Evolutionary conservation across 2,113 vertebrate genomes (phyloP).

Genomic region (Psophia crepitans): DNA sequence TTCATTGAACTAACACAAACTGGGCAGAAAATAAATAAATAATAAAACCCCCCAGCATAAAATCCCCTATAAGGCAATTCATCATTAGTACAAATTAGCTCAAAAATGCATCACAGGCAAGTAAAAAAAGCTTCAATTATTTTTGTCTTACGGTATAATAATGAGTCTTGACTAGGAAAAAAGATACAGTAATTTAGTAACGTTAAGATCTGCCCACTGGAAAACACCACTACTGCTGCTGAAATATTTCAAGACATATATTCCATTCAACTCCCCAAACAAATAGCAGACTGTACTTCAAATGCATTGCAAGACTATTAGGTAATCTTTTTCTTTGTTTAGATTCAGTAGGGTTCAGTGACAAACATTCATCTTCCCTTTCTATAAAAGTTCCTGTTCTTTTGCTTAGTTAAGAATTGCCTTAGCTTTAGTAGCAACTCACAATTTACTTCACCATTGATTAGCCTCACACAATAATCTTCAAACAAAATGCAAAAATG

Average conservation of each 20-base stretch:
- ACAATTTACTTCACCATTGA: background rate
- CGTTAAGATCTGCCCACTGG: conserved; percentile 66
- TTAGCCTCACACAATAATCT: conserved; percentile 34
- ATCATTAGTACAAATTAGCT: conserved; percentile 64
- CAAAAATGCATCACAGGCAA: conserved; percentile 61
- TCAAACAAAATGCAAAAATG: conserved; percentile 47
- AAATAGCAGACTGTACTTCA: conserved; percentile 85
- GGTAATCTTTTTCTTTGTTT: conserved; percentile 87
- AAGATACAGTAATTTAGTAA: conserved; percentile 70
- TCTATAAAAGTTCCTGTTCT: conserved; percentile 67
- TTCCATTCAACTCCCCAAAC: conserved; percentile 80
- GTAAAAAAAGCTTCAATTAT: conserved; percentile 67
- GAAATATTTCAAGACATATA: conserved; percentile 79
- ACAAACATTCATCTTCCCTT: conserved; percentile 81
- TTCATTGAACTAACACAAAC: conserved; percentile 39
- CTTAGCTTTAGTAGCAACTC: conserved; percentile 1
- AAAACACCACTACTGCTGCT: conserved; percentile 72
- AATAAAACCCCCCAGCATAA: background rate
- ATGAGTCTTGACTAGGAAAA: conserved; percentile 44
- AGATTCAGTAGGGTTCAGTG: conserved; percentile 79
- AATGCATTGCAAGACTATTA: conserved; percentile 87
- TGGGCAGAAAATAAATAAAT: background rate
- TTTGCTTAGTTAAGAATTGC: conserved; percentile 34
- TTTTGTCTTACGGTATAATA: conserved; percentile 62
- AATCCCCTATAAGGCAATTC: conserved; percentile 42